phyloP scores from a whole-genome alignment of 2,113 vertebrate species.

The Anseranas semipalmata region DNA sequence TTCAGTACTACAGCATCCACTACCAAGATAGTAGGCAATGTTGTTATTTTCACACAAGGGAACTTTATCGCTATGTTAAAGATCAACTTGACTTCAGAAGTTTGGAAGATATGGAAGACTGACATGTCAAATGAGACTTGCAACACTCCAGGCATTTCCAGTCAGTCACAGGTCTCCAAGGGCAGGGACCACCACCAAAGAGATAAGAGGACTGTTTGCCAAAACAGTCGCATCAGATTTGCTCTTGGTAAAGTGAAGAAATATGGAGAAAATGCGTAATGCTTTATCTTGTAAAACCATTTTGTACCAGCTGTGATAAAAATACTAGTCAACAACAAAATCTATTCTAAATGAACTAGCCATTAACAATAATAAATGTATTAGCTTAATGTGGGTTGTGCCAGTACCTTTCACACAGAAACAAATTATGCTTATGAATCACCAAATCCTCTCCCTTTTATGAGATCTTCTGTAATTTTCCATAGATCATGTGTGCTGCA shows the following conservation, averaged over 20 bases:
- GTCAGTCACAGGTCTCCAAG: background rate
- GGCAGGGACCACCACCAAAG: background rate
- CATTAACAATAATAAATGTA: background rate
- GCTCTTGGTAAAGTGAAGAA: background rate
- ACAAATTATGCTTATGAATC: constrained; percentile 35
- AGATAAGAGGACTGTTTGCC: background rate
- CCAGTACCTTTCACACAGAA: background rate
- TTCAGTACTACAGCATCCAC: background rate
- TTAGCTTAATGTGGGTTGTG: background rate
- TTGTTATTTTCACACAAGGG: background rate
- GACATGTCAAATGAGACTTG: background rate
- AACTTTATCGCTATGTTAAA: background rate
- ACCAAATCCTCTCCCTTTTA: background rate
- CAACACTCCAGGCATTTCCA: background rate
- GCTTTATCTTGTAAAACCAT: background rate
- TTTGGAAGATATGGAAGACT: background rate
- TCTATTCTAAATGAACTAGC: background rate
- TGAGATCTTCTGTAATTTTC: background rate
- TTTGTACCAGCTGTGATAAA: background rate
- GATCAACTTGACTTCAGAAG: background rate
- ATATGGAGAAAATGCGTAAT: background rate
- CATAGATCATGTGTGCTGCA: background rate
- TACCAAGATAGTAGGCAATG: background rate
- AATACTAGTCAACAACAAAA: background rate
- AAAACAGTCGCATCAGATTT: background rate